phyloP scores from a whole-genome alignment of 2,113 vertebrate genomes.

The Lathamus discolor region DNA sequence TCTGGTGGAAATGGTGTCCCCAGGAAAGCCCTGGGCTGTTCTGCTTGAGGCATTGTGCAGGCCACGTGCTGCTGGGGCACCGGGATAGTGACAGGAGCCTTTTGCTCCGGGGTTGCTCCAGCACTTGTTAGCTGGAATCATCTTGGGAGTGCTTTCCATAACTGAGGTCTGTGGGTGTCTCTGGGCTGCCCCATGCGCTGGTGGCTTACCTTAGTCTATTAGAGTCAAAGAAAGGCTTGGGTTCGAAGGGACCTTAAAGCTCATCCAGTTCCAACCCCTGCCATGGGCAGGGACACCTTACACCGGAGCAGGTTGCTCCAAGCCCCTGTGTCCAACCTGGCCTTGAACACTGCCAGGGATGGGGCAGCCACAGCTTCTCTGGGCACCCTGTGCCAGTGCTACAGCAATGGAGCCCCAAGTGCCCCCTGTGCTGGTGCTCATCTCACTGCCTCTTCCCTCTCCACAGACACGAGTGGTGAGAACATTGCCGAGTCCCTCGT shows the following conservation, averaged over 20 bases:
- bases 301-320: background rate
- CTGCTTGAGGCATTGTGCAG: fast-evolving
- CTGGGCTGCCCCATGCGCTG: fast-evolving
- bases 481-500: slow-evolving; percentile 94
- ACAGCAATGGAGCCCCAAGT: too few relatives aligned
- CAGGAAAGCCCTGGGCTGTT: background rate
- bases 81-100: fast-evolving
- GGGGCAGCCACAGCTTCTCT: background rate
- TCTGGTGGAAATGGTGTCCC: too few relatives aligned
- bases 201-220: background rate
- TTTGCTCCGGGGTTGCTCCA: fast-evolving
- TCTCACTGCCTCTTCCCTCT: background rate
- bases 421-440: background rate
- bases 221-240: background rate
- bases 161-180: fast-evolving
- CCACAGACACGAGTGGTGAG: slow-evolving; percentile 87
- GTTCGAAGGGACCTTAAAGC: background rate
- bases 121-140: fast-evolving
- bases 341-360: background rate
- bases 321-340: background rate
- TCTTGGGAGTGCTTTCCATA: background rate
- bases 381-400: background rate
- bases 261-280: background rate
- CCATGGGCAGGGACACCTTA: background rate
- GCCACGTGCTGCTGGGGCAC: background rate